These are phyloP conservation scores for Globia sparganii DNA, from an alignment of 2,888 invertebrate species.

Conservation along the genomic window DNA sequence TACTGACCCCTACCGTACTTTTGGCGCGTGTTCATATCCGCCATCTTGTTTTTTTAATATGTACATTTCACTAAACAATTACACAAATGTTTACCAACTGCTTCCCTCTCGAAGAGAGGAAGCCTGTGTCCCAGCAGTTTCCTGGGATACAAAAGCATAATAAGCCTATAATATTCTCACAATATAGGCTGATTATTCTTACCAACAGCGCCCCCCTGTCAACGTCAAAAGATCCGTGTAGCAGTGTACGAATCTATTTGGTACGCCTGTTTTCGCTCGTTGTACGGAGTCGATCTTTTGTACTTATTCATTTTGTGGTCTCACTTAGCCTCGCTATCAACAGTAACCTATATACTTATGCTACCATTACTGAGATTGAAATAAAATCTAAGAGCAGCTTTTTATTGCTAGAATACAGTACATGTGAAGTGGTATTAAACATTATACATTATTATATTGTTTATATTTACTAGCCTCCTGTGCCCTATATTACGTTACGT, in stretches of 20 bases:
- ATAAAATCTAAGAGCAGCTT: slow-evolving; percentile 38
- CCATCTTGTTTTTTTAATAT: neutral
- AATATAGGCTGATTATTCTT: neutral
- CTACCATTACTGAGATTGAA: slow-evolving; percentile 42
- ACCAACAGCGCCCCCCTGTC: neutral
- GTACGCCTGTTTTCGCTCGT: neutral
- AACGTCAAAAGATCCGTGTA: neutral
- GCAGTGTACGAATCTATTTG: neutral
- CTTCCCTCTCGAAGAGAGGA: neutral
- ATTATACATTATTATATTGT: neutral
- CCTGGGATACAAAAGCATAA: too few species aligned
- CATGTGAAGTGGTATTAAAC: slow-evolving; percentile 12
- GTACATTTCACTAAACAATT: neutral
- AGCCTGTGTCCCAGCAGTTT: neutral
- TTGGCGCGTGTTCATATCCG: neutral
- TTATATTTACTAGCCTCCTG: neutral
- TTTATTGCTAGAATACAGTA: slow-evolving; percentile 31
- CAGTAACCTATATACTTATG: slow-evolving; percentile 10
- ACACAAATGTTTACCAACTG: neutral
- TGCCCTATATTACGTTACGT: neutral
- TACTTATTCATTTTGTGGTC: neutral
- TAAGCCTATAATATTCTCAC: too few species aligned
- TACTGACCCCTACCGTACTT: neutral
- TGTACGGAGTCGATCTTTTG: neutral
- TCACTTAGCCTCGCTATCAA: slow-evolving; percentile 25